These are phyloP conservation scores for Dicrostonyx torquatus DNA, from an alignment of 2,797 vertebrate species.

Conservation along the genomic window DNA sequence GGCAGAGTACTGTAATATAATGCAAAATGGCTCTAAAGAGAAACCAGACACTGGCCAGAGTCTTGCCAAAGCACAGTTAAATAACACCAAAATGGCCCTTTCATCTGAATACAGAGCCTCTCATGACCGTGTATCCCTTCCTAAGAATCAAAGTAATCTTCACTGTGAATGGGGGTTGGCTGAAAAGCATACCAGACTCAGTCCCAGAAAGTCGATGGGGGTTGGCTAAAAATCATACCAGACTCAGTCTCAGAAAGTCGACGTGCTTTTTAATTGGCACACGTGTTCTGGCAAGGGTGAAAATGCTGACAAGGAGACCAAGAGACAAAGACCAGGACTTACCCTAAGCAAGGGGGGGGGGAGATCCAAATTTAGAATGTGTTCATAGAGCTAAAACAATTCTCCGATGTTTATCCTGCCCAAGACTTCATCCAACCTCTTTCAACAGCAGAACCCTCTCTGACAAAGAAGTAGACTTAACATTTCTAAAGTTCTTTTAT, in stretches of 20 bases:
- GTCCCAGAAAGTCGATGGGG: conserved; percentile 48
- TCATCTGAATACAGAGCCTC: conserved; percentile 67
- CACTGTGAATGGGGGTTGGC: conserved; percentile 61
- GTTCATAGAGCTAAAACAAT: conserved; percentile 62
- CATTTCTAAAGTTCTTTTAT: conserved; percentile 24
- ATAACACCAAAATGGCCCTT: conserved; percentile 75
- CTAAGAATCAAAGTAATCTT: conserved; percentile 75
- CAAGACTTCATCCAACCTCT: conserved; percentile 4
- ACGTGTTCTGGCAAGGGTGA: conserved; percentile 3
- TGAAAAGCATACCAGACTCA: conserved; percentile 69
- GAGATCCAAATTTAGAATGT: conserved; percentile 76
- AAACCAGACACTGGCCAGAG: conserved; percentile 72
- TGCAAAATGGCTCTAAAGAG: conserved; percentile 75
- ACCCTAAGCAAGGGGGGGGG: conserved; percentile 70
- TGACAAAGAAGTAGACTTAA: conserved; percentile 30
- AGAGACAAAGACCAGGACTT: conserved; percentile 76
- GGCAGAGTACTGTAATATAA: conserved; percentile 75
- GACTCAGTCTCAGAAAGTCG: conserved; percentile 59
- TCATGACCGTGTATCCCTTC: conserved; percentile 43
- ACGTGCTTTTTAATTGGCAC: conserved; percentile 63
- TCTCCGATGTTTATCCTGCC: conserved; percentile 56
- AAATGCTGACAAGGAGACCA: conserved; percentile 67
- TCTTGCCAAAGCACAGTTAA: conserved; percentile 67
- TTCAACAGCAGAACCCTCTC: conserved; percentile 2
- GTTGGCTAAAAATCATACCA: conserved; percentile 64